Evolutionary conservation across 2,888 invertebrate genomes (phyloP).

Genomic region (Acleris holmiana): DNA sequence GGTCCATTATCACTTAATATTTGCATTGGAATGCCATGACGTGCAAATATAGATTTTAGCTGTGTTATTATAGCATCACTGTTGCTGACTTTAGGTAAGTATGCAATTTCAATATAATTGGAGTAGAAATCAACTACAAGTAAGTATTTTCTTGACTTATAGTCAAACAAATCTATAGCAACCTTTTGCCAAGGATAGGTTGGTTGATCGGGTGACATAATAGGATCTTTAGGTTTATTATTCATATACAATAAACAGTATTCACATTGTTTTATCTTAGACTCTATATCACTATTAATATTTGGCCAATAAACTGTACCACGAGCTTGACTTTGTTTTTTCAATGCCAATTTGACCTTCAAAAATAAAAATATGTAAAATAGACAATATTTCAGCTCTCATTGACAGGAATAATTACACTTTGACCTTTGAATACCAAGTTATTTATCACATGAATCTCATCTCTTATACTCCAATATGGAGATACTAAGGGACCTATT

Average conservation of each 20-base stretch:
- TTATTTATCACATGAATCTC: not conserved
- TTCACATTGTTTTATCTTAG: conserved; percentile 8
- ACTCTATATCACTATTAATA: conserved; percentile 9
- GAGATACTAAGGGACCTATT: not conserved
- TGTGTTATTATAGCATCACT: conserved; percentile 7
- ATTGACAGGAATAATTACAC: not conserved
- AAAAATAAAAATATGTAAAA: too few relatives aligned
- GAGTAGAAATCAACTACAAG: not conserved
- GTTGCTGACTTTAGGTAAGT: conserved; percentile 2
- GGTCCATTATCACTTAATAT: conserved; percentile 20
- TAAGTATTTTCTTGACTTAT: conserved; percentile 2
- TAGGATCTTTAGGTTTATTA: conserved; percentile 5
- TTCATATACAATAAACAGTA: conserved; percentile 6
- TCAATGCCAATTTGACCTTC: conserved; percentile 5
- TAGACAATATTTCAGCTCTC: conserved; percentile 3
- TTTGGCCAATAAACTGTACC: too few relatives aligned
- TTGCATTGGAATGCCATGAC: conserved; percentile 8
- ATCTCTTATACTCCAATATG: not conserved
- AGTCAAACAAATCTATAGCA: conserved; percentile 1
- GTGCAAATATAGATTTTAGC: conserved; percentile 6
- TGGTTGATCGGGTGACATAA: not conserved
- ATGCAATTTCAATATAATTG: not conserved
- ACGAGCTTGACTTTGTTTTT: conserved; percentile 1
- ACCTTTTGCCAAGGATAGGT: not conserved
- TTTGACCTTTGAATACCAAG: not conserved